Percentiles rank a stretch among this genome's conserved stretches.
Evolutionary conservation across 2,113 vertebrate genomes (phyloP).

Genomic region (Lophius piscatorius): DNA sequence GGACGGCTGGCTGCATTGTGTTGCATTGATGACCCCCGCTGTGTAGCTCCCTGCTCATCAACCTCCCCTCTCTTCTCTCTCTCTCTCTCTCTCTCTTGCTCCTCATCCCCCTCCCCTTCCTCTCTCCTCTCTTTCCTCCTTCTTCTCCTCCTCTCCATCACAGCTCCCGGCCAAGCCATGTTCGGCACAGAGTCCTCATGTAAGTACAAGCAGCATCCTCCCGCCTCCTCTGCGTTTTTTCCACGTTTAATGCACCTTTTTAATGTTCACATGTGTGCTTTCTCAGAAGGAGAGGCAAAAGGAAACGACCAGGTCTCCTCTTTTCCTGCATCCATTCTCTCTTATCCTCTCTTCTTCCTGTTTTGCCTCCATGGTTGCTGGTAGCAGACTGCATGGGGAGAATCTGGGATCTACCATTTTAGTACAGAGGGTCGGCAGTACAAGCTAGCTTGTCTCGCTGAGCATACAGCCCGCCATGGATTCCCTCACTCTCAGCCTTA

Average conservation of each 20-base stretch:
- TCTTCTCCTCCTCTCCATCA: constrained; percentile 79
- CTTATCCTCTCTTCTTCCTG: constrained; percentile 45
- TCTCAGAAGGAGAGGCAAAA: constrained; percentile 1
- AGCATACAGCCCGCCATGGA: constrained; percentile 22
- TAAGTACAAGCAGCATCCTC: constrained; percentile 86
- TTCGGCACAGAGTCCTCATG: constrained; percentile 98
- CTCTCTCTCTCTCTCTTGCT: constrained; percentile 4
- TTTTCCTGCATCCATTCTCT: constrained; percentile 44
- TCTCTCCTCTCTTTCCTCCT: constrained; percentile 53
- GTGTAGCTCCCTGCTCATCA: constrained; percentile 90
- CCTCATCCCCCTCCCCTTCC: constrained; percentile 18
- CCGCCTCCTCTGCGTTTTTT: constrained; percentile 37
- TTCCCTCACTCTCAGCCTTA: constrained; percentile 28
- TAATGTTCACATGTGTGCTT: constrained; percentile 1
- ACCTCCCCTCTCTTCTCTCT: constrained; percentile 66
- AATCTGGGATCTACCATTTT: constrained; percentile 76
- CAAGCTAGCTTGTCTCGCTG: constrained; percentile 57
- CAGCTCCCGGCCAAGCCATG: constrained; percentile 95
- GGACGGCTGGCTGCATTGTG: constrained; percentile 87
- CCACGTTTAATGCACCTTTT: constrained; percentile 14
- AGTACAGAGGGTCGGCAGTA: constrained; percentile 50
- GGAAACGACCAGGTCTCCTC: constrained; percentile 32
- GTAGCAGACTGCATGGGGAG: constrained; percentile 60
- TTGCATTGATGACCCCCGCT: constrained; percentile 92
- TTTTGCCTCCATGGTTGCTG: constrained; percentile 68